These are phyloP conservation scores for Mythimna lalbum DNA, from an alignment of 2,888 invertebrate genomes.

Conservation along the genomic window DNA sequence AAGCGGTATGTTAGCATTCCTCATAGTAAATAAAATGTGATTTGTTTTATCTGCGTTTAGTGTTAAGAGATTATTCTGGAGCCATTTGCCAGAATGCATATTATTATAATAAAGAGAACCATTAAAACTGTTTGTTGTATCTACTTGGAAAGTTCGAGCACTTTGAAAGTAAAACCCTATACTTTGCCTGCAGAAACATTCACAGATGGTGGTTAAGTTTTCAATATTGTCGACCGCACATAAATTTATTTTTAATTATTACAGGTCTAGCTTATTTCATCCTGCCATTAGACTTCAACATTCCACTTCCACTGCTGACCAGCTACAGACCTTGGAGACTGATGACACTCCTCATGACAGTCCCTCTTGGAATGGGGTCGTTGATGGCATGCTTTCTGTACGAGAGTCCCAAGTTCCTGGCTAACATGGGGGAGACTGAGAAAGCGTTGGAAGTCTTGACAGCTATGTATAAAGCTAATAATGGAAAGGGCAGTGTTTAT, in stretches of 20 bases:
- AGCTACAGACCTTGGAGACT: conserved; percentile 92
- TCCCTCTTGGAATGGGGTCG: conserved; percentile 81
- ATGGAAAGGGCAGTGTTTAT: conserved; percentile 53
- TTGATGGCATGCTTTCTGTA: conserved; percentile 88
- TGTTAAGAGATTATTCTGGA: too few species aligned
- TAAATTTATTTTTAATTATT: conserved; percentile 2
- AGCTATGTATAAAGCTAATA: conserved; percentile 54
- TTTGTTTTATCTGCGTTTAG: too few species aligned
- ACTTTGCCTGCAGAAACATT: too few species aligned
- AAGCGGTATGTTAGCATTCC: too few species aligned
- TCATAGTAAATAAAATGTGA: too few species aligned
- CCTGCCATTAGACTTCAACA: conserved; percentile 68
- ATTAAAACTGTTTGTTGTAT: too few species aligned
- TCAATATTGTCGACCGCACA: background rate
- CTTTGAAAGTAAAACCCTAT: too few species aligned
- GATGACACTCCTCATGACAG: conserved; percentile 84
- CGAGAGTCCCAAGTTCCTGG: conserved; percentile 93
- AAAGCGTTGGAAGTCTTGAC: conserved; percentile 83
- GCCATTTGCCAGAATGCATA: too few species aligned
- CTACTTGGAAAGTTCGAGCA: too few species aligned
- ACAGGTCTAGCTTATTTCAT: conserved; percentile 57
- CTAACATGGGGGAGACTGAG: conserved; percentile 89
- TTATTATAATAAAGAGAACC: too few species aligned
- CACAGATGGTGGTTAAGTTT: background rate
- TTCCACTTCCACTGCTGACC: conserved; percentile 76